A percentile compares a stretch with the other conserved stretches of the same genome.
Evolutionary conservation across 2,888 invertebrate species (phyloP).

Genomic region (Branchipolynoe longqiensis): DNA sequence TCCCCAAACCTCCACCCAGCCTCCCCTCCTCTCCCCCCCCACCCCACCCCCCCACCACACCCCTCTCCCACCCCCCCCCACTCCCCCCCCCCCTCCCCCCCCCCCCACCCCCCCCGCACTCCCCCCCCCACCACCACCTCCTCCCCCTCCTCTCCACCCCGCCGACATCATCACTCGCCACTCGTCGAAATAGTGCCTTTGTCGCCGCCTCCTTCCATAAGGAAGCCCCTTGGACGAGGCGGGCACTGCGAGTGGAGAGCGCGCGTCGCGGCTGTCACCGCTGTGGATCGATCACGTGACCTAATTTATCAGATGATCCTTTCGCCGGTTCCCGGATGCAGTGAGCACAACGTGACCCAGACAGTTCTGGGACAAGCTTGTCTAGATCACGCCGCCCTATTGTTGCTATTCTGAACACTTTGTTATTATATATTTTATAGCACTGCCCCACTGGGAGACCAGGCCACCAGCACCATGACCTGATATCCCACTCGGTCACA

Average conservation of each 20-base stretch:
- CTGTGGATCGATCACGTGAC: slow-evolving; percentile 6
- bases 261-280: background rate
- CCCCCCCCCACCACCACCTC: background rate
- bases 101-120: background rate
- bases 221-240: too few relatives aligned
- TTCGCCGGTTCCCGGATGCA: background rate
- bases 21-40: too few relatives aligned
- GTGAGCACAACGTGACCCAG: too few relatives aligned
- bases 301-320: background rate
- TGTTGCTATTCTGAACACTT: too few relatives aligned
- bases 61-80: background rate
- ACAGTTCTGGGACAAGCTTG: too few relatives aligned
- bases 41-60: background rate
- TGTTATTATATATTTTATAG: too few relatives aligned
- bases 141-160: background rate
- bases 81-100: background rate
- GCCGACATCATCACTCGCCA: background rate
- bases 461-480: too few relatives aligned
- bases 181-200: background rate
- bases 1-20: too few relatives aligned
- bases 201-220: too few relatives aligned
- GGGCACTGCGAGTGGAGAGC: background rate
- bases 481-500: too few relatives aligned
- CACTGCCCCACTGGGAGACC: too few relatives aligned
- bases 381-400: too few relatives aligned